phyloP scores from a whole-genome alignment of 2,888 invertebrate species.

The Archips xylosteana region DNA sequence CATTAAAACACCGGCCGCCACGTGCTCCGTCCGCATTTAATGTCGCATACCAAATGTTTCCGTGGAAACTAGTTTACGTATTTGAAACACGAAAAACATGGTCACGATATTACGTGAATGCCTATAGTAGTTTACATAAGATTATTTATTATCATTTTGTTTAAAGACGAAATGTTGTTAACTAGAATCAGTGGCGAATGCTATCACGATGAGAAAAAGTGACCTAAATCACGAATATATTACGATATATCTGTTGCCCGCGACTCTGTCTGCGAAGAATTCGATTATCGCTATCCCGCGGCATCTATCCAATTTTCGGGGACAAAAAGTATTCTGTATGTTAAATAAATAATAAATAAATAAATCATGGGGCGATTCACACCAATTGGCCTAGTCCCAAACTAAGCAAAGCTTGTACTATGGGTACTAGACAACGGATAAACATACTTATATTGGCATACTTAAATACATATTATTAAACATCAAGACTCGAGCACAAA shows the following conservation, averaged over 20 bases:
- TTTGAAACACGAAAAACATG: slow-evolving; percentile 8
- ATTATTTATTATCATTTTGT: slow-evolving; percentile 19
- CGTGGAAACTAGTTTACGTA: slow-evolving; percentile 31
- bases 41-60: slow-evolving; percentile 22
- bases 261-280: too few species aligned
- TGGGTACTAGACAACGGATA: too few species aligned
- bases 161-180: slow-evolving; percentile 12
- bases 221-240: background rate
- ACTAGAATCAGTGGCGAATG: background rate
- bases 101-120: background rate
- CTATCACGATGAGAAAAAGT: background rate
- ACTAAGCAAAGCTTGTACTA: too few species aligned
- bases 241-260: background rate
- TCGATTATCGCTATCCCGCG: too few species aligned
- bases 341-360: too few species aligned
- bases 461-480: too few species aligned
- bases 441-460: too few species aligned
- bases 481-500: too few species aligned
- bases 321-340: too few species aligned
- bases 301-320: too few species aligned
- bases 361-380: too few species aligned
- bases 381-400: too few species aligned
- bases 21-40: slow-evolving; percentile 22
- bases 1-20: slow-evolving; percentile 23
- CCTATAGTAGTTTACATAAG: slow-evolving; percentile 6